Evolutionary conservation across 2,113 vertebrate genomes (phyloP).

Genomic region (Sceloporus undulatus): DNA sequence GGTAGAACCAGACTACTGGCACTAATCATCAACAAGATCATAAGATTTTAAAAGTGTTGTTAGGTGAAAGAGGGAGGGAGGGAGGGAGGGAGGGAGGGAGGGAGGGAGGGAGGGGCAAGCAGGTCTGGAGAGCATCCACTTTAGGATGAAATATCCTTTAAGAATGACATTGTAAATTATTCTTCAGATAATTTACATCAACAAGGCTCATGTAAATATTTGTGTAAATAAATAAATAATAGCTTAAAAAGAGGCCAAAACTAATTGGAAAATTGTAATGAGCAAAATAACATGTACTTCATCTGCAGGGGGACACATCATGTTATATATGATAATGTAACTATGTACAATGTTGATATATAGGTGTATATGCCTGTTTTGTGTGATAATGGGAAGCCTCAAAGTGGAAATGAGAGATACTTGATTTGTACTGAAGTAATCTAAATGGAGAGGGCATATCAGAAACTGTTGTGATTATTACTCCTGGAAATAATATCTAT

Average conservation of each 20-base stretch:
- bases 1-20: background rate
- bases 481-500: background rate
- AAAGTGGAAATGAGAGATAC: background rate
- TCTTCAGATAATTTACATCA: background rate
- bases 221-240: background rate
- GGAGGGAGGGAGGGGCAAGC: background rate
- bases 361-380: background rate
- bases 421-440: background rate
- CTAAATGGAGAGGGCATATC: background rate
- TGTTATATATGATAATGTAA: too few species aligned
- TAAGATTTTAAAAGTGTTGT: slow-evolving; percentile 2
- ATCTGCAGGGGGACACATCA: background rate
- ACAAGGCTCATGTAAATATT: too few species aligned
- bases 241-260: background rate
- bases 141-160: background rate
- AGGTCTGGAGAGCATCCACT: background rate
- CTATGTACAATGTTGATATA: too few species aligned
- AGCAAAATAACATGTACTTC: background rate
- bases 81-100: background rate
- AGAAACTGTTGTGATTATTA: background rate
- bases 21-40: background rate
- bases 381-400: background rate
- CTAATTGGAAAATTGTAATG: background rate
- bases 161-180: background rate
- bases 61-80: background rate